A percentile compares a stretch with the other conserved stretches of the same genome.
phyloP scores from a whole-genome alignment of 2,113 vertebrate species.

The Colistium nudipinnis region DNA sequence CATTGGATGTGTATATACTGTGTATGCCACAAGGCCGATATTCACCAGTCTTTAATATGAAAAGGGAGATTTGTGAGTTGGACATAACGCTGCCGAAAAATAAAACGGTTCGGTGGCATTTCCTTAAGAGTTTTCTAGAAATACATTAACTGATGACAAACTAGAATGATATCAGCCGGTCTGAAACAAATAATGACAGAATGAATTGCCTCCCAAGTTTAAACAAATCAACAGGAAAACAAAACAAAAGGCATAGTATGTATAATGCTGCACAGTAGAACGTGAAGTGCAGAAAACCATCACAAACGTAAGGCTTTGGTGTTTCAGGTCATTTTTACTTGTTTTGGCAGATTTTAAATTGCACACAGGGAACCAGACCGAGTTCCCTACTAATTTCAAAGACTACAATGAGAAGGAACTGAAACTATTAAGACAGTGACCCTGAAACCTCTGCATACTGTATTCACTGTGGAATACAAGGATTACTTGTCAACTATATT shows the following conservation, averaged over 20 bases:
- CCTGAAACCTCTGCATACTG: neutral
- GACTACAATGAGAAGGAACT: slow-evolving; percentile 6
- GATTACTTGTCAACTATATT: slow-evolving; percentile 12
- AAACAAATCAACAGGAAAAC: neutral
- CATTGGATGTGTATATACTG: neutral
- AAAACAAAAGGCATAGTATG: neutral
- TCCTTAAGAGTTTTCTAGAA: too few relatives aligned
- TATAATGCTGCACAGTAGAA: neutral
- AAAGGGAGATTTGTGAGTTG: neutral
- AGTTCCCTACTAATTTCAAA: slow-evolving; percentile 3
- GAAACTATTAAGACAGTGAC: slow-evolving; percentile 14
- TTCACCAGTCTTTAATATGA: neutral
- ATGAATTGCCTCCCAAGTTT: neutral
- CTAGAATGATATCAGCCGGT: neutral
- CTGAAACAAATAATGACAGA: neutral
- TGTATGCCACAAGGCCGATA: neutral
- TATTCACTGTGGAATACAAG: slow-evolving; percentile 16
- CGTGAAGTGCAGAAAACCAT: neutral
- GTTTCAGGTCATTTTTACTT: neutral
- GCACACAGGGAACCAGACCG: neutral
- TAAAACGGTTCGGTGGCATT: too few relatives aligned
- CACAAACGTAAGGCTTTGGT: neutral
- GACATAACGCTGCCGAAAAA: neutral
- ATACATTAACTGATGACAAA: neutral
- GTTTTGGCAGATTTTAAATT: too few relatives aligned